phyloP scores from a whole-genome alignment of 2,797 vertebrate genomes.

The Gambelia wislizenii region DNA sequence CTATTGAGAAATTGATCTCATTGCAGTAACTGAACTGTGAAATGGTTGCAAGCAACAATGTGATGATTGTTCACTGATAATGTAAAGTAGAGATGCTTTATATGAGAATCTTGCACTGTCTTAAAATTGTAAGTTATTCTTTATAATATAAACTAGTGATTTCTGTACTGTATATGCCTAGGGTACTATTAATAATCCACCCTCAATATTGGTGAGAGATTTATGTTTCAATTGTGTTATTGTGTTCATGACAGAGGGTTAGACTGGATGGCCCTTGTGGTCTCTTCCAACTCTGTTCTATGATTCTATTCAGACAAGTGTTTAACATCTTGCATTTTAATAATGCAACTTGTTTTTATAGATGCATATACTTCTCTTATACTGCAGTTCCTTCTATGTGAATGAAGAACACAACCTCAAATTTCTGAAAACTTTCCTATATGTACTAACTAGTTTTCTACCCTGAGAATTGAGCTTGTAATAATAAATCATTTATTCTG shows the following conservation, averaged over 20 bases:
- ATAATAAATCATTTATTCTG: constrained; percentile 2
- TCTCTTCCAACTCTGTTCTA: too few species aligned
- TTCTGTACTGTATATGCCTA: neutral
- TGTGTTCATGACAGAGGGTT: too few species aligned
- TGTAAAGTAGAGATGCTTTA: neutral
- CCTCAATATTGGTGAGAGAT: neutral
- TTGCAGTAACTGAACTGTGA: neutral
- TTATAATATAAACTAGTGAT: neutral
- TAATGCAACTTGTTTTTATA: neutral
- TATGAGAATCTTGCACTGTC: neutral
- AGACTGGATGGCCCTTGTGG: too few species aligned
- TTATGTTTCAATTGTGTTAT: neutral
- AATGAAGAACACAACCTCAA: neutral
- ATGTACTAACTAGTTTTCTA: neutral
- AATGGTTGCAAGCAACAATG: neutral
- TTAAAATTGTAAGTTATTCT: neutral
- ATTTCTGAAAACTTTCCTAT: too few species aligned
- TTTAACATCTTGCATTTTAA: neutral
- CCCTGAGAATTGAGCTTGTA: neutral
- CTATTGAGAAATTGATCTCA: neutral
- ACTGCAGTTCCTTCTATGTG: neutral
- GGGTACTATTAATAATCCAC: neutral
- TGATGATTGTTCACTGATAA: neutral
- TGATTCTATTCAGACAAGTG: neutral
- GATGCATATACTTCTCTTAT: neutral